Evolutionary conservation across 2,113 vertebrate genomes (phyloP).

Genomic region (Hippocampus mohnikei): DNA sequence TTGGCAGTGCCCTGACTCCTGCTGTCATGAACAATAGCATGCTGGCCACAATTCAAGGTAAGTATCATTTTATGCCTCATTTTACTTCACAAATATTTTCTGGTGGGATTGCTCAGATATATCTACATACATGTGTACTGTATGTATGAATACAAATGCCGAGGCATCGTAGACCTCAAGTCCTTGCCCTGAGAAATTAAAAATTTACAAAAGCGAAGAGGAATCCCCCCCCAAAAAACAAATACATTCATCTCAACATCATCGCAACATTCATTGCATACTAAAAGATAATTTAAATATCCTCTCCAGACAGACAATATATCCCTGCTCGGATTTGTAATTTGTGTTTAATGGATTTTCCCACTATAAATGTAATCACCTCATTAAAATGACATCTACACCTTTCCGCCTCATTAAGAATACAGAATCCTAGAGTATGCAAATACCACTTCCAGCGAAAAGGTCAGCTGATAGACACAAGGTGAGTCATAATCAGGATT

Average conservation of each 20-base stretch:
- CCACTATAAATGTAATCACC: conserved; percentile 8
- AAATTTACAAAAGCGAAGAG: not conserved
- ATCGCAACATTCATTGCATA: not conserved
- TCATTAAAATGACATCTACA: conserved; percentile 14
- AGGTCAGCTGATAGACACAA: not conserved
- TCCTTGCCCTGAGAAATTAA: not conserved
- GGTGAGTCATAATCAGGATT: too few relatives aligned
- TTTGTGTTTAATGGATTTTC: conserved; percentile 3
- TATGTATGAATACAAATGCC: too few relatives aligned
- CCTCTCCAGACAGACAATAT: conserved; percentile 1
- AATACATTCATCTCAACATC: not conserved
- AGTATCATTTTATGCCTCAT: not conserved
- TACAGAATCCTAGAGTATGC: not conserved
- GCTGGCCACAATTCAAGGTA: conserved; percentile 98
- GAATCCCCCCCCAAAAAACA: too few relatives aligned
- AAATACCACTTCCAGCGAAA: not conserved
- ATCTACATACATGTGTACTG: too few relatives aligned
- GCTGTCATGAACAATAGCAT: conserved; percentile 98
- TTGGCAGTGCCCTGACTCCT: conserved; percentile 87
- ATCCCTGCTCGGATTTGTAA: not conserved
- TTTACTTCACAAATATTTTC: not conserved
- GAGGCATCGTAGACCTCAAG: too few relatives aligned
- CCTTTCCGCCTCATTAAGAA: not conserved
- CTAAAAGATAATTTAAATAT: conserved; percentile 6
- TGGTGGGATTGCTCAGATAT: not conserved